Percentiles rank a stretch among this genome's conserved stretches.
phyloP scores from a whole-genome alignment of 1,140 invertebrate species.

The Aphelenchoides avenae region DNA sequence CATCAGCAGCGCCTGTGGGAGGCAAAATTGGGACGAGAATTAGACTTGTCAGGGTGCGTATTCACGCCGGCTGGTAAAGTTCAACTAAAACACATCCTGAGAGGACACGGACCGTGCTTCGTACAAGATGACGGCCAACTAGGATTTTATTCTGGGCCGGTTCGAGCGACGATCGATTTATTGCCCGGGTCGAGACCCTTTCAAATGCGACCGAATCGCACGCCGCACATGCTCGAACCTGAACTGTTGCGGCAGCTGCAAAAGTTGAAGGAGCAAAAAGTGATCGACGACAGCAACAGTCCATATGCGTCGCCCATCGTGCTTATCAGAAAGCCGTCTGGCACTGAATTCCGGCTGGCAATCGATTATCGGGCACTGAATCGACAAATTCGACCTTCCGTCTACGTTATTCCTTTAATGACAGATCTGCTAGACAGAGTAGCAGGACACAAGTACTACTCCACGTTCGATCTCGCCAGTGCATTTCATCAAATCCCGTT shows the following conservation, averaged over 20 bases:
- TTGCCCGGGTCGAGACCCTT: background rate
- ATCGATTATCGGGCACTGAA: constrained; percentile 20
- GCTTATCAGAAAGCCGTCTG: background rate
- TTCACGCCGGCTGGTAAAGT: background rate
- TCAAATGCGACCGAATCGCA: constrained; percentile 5
- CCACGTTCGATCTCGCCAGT: constrained; percentile 1
- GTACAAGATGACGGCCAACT: constrained; percentile 11
- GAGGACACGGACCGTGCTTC: background rate
- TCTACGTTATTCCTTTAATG: constrained; percentile 11
- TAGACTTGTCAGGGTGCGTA: background rate
- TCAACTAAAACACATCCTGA: background rate
- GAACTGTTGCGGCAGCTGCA: constrained; percentile 11
- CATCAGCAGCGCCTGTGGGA: constrained; percentile 1
- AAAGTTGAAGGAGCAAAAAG: constrained; percentile 12
- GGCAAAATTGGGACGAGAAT: background rate
- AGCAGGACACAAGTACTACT: constrained; percentile 10
- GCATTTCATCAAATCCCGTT: constrained; percentile 15
- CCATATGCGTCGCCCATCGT: constrained; percentile 10
- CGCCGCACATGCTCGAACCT: background rate
- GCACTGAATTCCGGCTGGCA: constrained; percentile 2
- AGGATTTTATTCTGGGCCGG: constrained; percentile 16
- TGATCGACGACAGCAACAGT: background rate
- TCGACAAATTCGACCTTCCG: constrained; percentile 3
- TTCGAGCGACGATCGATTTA: background rate
- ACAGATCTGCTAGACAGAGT: constrained; percentile 11